Conservation (phyloP, 2,113 vertebrate species). For the Passerina amoena region DNA sequence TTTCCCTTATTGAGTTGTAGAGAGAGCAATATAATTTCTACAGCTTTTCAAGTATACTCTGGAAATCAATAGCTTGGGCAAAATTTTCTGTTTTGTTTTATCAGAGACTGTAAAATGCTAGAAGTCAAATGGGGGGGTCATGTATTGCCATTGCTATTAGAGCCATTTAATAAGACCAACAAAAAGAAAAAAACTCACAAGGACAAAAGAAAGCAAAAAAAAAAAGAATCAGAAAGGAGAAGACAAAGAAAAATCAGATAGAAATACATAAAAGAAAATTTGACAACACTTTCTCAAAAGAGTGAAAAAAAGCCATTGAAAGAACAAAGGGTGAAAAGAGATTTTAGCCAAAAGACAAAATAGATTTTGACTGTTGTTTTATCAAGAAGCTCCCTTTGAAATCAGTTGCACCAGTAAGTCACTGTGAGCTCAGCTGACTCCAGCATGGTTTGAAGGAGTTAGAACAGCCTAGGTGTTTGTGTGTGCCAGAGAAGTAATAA, state of each 20-base stretch:
- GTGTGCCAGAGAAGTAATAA: not conserved
- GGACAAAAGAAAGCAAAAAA: not conserved
- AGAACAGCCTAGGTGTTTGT: not conserved
- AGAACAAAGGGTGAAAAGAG: not conserved
- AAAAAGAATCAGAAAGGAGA: not conserved
- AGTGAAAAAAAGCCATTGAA: not conserved
- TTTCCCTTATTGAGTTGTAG: slow-evolving; percentile 5
- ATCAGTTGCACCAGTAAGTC: not conserved
- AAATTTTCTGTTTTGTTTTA: not conserved
- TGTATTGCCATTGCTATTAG: not conserved
- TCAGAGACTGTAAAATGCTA: not conserved
- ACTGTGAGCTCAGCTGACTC: not conserved
- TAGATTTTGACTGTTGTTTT: not conserved
- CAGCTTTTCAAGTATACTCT: not conserved
- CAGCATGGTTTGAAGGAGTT: not conserved
- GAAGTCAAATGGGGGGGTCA: not conserved
- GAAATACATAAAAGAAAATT: not conserved
- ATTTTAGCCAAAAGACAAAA: not conserved
- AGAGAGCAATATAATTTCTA: not conserved
- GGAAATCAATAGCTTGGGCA: not conserved
- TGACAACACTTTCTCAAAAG: not conserved
- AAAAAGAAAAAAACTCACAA: not conserved
- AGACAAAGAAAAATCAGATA: not conserved
- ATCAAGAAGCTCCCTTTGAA: not conserved
- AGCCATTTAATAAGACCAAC: not conserved